A percentile compares a stretch with the other conserved stretches of the same genome.
These are phyloP conservation scores for Cyprinodon tularosa DNA, from an alignment of 2,113 vertebrate species.

Conservation along the genomic window DNA sequence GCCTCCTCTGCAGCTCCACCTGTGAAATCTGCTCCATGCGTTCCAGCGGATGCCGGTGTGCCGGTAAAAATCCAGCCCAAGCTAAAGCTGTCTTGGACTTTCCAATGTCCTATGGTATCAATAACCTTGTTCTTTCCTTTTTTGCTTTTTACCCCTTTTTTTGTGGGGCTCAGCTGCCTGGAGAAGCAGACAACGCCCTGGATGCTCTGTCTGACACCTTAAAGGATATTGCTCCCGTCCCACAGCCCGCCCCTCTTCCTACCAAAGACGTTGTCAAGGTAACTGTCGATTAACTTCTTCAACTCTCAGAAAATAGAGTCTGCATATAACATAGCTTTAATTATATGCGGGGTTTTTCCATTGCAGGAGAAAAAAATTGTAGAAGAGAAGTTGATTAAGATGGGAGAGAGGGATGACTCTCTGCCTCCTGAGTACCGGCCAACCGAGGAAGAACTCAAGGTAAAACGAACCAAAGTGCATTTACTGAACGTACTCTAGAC, in stretches of 20 bases:
- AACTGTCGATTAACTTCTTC: not conserved
- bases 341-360: not conserved
- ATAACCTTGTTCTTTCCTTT: not conserved
- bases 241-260: constrained; percentile 57
- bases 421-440: constrained; percentile 76
- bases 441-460: constrained; percentile 71
- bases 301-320: not conserved
- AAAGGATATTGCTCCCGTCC: constrained; percentile 57
- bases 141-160: not conserved
- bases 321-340: not conserved
- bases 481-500: not conserved
- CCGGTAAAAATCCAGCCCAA: constrained; percentile 48
- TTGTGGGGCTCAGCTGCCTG: constrained; percentile 48
- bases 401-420: constrained; percentile 78
- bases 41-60: constrained; percentile 28
- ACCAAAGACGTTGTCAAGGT: constrained; percentile 74
- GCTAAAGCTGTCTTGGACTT: not conserved
- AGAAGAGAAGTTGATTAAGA: constrained; percentile 73
- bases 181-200: constrained; percentile 59
- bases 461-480: constrained; percentile 28
- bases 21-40: constrained; percentile 57
- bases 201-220: constrained; percentile 78
- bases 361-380: constrained; percentile 72
- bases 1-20: constrained; percentile 53
- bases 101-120: not conserved